Evolutionary conservation across 92 coral and sea anemone genomes (phyloP).

Genomic region (Phenganax stokvisi): DNA sequence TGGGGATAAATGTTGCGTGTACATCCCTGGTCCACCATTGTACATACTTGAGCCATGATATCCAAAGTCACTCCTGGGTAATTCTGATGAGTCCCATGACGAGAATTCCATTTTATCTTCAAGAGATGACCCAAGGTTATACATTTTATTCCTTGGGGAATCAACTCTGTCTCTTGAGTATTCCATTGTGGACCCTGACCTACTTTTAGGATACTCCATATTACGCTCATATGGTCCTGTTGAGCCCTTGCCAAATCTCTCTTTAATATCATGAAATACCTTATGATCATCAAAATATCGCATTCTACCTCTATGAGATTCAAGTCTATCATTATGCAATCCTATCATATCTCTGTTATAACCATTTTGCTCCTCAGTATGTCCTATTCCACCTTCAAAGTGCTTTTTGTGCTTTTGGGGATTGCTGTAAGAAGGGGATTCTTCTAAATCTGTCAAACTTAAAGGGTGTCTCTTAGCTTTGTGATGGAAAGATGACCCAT

Average conservation of each 20-base stretch:
- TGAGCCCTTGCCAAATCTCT: not conserved
- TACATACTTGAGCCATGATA: constrained; percentile 3
- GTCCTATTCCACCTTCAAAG: no score
- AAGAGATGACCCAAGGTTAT: not conserved
- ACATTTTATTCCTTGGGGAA: not conserved
- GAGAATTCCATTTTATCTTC: constrained; percentile 10
- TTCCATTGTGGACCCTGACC: not conserved
- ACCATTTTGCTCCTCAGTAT: no score
- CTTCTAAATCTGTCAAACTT: not conserved
- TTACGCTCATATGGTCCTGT: not conserved
- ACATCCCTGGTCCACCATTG: constrained; percentile 8
- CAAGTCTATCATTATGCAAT: not conserved
- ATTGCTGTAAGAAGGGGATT: not conserved
- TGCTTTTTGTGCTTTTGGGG: no score
- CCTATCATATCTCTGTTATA: not conserved
- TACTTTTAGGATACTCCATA: not conserved
- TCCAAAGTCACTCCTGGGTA: not conserved
- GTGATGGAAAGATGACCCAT: not conserved
- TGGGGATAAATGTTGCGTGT: not conserved
- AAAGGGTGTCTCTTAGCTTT: constrained; percentile 1
- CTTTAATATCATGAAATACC: not conserved
- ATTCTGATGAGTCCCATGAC: not conserved
- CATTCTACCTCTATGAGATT: not conserved
- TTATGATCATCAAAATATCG: not conserved
- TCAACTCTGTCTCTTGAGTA: not conserved